phyloP scores from a whole-genome alignment of 2,113 vertebrate species.

The Ochotona princeps region DNA sequence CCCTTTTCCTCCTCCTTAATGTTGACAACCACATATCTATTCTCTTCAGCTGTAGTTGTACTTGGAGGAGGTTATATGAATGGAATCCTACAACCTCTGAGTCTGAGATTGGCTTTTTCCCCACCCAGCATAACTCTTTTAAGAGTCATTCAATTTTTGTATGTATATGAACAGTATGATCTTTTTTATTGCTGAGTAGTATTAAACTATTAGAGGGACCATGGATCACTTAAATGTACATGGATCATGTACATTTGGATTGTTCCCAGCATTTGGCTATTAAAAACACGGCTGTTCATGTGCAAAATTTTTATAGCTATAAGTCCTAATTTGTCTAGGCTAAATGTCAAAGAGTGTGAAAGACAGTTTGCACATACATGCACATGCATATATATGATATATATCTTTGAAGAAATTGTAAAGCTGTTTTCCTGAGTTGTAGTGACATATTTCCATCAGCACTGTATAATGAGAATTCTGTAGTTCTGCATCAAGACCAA shows the following conservation, averaged over 20 bases:
- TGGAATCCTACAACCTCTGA: neutral
- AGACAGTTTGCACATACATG: neutral
- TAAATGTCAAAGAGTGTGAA: neutral
- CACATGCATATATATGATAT: neutral
- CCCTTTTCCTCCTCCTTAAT: neutral
- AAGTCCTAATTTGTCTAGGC: slow-evolving; percentile 10
- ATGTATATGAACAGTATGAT: neutral
- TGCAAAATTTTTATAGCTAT: neutral
- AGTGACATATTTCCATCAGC: neutral
- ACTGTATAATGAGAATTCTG: neutral
- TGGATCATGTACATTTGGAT: neutral
- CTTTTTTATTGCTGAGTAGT: neutral
- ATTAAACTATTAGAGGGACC: neutral
- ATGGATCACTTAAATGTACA: too few relatives aligned
- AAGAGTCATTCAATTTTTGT: neutral
- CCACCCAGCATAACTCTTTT: slow-evolving; percentile 11
- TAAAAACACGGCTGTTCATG: neutral
- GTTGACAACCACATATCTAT: neutral
- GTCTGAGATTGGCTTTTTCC: neutral
- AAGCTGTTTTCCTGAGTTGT: neutral
- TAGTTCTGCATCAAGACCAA: neutral
- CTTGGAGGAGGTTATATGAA: slow-evolving; percentile 33
- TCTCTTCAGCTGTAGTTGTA: slow-evolving; percentile 9
- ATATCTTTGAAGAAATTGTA: neutral
- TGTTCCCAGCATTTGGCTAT: neutral